Evolutionary conservation across 2,797 vertebrate genomes (phyloP), one percentile per base, ranked within the genome.

Genomic region (Hephaestus fuliginosus): DNA sequence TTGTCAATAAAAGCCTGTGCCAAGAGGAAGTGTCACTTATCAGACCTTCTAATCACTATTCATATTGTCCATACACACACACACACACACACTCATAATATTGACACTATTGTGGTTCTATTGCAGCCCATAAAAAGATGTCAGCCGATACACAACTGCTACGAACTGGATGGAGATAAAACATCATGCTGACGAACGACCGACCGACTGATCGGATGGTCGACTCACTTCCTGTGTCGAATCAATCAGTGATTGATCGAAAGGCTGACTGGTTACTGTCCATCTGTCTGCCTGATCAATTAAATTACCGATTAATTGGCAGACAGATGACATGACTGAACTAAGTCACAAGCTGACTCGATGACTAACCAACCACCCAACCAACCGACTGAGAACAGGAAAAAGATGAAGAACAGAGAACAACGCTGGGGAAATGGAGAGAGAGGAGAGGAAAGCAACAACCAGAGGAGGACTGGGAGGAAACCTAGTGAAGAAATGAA

Each of bases 1-100:
- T 44, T 49, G 66, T 78, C 62, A 78, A 90, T 89, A 89, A 90
- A 92, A 83, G 79, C 76, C 76, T 65, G 46, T 53, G 81, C 64
- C 48, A 70, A 84, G 60, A 78, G 66, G 85, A 85, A 88, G 80
- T 80, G 89, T 78, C 83, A 83, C 79, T 87, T 92, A 91, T 90
- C 88, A 80, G 78, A 89, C 76, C 86, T 60, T 53, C 79, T 91
- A 84, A 89, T 92, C 92, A 89, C 83, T 91, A 89, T 91, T 93
- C 84, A 89, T 85, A 89, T 86, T 85, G 80, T 86, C 84, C 81
- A 66, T 49, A 70, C 28, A 67, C 65, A 51, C 30, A 33, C 65
- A 36, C 46, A 49, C 36, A 39, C 33, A 68, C 56, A 46, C 18
- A 20, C 14, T 30, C 48, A 73, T n/a, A 63, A 78, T 78, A 86